Evolutionary conservation across 2,797 vertebrate genomes (phyloP).

Genomic region (Acrocephalus scirpaceus): DNA sequence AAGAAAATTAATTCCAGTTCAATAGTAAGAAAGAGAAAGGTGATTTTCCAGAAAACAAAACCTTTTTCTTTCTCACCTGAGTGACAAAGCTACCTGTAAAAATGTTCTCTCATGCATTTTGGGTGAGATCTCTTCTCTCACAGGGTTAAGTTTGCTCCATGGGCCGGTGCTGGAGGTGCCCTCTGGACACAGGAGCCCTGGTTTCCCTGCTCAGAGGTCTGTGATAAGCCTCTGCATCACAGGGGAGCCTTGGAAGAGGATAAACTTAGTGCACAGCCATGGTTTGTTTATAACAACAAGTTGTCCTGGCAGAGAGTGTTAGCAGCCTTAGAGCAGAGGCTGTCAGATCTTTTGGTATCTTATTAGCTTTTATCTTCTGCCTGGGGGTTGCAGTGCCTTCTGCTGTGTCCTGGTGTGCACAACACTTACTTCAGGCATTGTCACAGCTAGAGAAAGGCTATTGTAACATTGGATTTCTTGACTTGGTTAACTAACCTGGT

Average conservation of each 20-base stretch:
- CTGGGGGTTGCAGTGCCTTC: neutral
- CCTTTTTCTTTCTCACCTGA: neutral
- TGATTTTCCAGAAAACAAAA: neutral
- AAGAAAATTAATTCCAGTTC: neutral
- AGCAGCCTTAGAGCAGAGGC: neutral
- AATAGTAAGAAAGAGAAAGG: neutral
- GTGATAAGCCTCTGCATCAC: neutral
- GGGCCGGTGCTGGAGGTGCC: neutral
- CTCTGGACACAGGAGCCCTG: neutral
- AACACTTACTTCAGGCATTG: neutral
- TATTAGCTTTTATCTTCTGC: neutral
- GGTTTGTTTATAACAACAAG: neutral
- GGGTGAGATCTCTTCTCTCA: neutral
- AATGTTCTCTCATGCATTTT: neutral
- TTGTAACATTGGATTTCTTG: neutral
- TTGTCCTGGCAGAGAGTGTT: neutral
- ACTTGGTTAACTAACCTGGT: conserved; percentile 57
- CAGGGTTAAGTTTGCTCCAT: neutral
- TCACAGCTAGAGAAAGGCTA: neutral
- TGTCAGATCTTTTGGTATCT: neutral
- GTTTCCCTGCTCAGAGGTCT: neutral
- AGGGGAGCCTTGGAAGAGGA: neutral
- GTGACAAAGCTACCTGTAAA: rapidly evolving
- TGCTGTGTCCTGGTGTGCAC: neutral
- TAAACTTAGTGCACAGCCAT: neutral